These are phyloP conservation scores for Bombus superbus DNA, from an alignment of 1,140 invertebrate genomes.

Conservation along the genomic window DNA sequence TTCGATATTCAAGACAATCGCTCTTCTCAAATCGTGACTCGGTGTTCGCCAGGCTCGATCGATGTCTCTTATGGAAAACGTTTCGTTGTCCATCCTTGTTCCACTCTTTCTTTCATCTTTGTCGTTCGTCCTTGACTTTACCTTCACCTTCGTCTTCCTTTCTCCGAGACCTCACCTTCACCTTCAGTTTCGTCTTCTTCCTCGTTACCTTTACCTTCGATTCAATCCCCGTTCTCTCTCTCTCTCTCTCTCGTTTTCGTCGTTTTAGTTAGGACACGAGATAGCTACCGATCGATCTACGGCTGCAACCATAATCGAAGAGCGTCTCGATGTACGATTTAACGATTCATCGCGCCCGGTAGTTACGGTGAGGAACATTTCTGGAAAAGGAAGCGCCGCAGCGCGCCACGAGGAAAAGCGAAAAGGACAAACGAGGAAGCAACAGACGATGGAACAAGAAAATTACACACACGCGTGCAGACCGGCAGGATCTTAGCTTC, in stretches of 20 bases:
- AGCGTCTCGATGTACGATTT: too few relatives aligned
- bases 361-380: background rate
- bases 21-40: slow-evolving; percentile 68
- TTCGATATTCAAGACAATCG: slow-evolving; percentile 68
- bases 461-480: slow-evolving; percentile 37
- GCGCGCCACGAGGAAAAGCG: background rate
- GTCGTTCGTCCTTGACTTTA: slow-evolving; percentile 20
- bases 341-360: too few relatives aligned
- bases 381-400: background rate
- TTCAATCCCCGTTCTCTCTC: too few relatives aligned
- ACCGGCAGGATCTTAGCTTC: slow-evolving; percentile 27
- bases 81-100: background rate
- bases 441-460: slow-evolving; percentile 5
- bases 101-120: background rate
- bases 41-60: slow-evolving; percentile 23
- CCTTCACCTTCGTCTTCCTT: slow-evolving; percentile 37
- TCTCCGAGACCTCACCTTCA: background rate
- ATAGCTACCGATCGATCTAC: too few relatives aligned
- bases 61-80: slow-evolving; percentile 34
- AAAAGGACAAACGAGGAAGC: slow-evolving; percentile 22
- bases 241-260: background rate
- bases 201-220: slow-evolving; percentile 13
- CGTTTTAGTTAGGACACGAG: background rate
- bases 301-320: too few relatives aligned
- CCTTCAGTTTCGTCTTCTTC: background rate